Conservation (phyloP, 2,113 vertebrate species). For the Pithys albifrons region DNA sequence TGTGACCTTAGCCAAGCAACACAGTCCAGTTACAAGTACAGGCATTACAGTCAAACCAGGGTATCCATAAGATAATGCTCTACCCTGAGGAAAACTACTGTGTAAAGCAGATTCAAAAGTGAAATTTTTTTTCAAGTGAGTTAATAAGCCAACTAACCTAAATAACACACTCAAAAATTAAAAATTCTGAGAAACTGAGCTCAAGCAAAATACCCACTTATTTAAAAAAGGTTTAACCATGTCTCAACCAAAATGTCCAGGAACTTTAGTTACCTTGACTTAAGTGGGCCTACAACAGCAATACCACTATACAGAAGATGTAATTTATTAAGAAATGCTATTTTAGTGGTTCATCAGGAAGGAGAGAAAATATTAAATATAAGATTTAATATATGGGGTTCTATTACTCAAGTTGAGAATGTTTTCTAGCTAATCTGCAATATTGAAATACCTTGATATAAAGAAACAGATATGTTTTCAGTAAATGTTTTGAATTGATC, state of each 20-base stretch:
- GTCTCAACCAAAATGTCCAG: neutral
- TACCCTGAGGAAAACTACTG: neutral
- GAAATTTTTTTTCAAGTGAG: neutral
- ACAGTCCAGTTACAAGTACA: neutral
- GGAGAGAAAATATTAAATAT: neutral
- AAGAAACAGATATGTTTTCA: neutral
- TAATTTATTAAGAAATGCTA: neutral
- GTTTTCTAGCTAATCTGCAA: neutral
- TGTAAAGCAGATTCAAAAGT: neutral
- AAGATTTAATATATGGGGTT: neutral
- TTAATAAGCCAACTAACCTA: neutral
- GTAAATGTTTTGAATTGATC: neutral
- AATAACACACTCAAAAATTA: neutral
- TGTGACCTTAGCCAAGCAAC: neutral
- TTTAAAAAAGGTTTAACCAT: neutral
- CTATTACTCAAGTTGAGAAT: neutral
- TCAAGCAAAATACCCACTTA: neutral
- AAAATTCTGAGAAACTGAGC: neutral
- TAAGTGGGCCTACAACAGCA: neutral
- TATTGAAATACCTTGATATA: neutral
- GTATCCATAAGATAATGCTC: fast-evolving
- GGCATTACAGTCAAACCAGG: neutral
- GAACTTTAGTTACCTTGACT: neutral
- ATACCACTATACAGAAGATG: neutral
- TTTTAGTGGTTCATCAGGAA: neutral